phyloP scores from a whole-genome alignment of 1,140 invertebrate genomes.

The Phortica variegata region DNA sequence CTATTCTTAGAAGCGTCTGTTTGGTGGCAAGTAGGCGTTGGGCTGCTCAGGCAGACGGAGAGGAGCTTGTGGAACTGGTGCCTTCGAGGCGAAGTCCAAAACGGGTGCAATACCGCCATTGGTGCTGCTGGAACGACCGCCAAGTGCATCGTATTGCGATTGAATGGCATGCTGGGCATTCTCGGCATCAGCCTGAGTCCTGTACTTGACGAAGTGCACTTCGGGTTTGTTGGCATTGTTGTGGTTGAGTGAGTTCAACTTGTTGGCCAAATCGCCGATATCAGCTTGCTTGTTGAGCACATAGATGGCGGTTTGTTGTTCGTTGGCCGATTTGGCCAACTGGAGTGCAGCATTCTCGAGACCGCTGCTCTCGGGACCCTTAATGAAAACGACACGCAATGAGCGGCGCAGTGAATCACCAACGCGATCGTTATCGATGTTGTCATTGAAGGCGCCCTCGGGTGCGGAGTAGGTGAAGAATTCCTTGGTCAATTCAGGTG shows the following conservation, averaged over 20 bases:
- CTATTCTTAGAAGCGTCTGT: too few relatives aligned
- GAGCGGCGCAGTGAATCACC: not conserved
- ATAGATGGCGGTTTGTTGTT: conserved; percentile 7
- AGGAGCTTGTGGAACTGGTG: conserved; percentile 2
- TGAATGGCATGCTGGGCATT: conserved; percentile 22
- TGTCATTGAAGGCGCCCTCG: conserved; percentile 8
- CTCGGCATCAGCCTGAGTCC: conserved; percentile 19
- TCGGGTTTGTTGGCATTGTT: conserved; percentile 13
- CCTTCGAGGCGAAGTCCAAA: conserved; percentile 13
- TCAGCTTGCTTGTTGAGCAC: conserved; percentile 3
- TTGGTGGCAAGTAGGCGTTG: conserved; percentile 8
- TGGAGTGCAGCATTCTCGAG: not conserved
- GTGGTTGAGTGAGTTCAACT: conserved; percentile 6
- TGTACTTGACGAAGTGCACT: too few relatives aligned
- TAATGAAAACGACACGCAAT: conserved; percentile 3
- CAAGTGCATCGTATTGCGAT: conserved; percentile 15
- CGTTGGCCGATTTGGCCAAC: conserved; percentile 7
- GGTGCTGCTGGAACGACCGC: conserved; percentile 7
- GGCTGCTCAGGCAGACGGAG: not conserved
- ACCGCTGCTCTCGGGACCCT: not conserved
- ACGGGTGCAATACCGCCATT: conserved; percentile 20
- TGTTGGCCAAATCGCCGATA: too few relatives aligned
- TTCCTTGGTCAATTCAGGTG: conserved; percentile 14
- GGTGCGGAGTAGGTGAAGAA: conserved; percentile 11
- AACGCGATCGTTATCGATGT: not conserved